Conservation (phyloP, 2,113 vertebrate species). For the Hyperoodon ampullatus region DNA sequence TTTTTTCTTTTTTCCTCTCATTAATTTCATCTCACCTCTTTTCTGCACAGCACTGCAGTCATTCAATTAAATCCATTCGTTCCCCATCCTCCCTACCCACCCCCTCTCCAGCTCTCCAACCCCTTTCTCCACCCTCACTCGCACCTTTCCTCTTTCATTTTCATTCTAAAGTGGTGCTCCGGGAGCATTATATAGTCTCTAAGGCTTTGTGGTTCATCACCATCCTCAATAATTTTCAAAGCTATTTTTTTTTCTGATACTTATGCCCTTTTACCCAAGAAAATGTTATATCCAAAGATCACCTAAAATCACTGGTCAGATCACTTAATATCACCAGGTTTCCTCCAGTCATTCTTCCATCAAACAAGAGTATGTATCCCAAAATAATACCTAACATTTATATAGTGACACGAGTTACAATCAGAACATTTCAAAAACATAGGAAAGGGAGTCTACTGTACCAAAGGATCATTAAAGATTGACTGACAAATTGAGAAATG, state of each 20-base stretch:
- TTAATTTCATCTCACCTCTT: neutral
- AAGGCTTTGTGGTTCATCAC: neutral
- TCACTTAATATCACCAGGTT: neutral
- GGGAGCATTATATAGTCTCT: neutral
- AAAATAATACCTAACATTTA: neutral
- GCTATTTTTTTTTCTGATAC: neutral
- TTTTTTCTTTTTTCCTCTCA: neutral
- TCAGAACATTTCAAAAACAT: neutral
- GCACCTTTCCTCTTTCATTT: neutral
- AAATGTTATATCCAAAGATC: neutral
- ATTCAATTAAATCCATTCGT: neutral
- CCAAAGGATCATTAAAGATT: neutral
- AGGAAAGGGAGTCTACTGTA: neutral
- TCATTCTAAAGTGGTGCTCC: neutral
- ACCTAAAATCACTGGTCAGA: neutral
- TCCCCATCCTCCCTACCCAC: neutral
- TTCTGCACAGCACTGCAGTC: neutral
- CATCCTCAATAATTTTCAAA: neutral
- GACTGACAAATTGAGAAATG: neutral
- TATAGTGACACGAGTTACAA: neutral
- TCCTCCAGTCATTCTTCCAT: neutral
- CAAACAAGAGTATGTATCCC: neutral
- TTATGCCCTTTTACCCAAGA: neutral
- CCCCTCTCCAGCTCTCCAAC: neutral
- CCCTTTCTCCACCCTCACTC: neutral